Evolutionary conservation across 1,140 invertebrate genomes (phyloP), one percentile per base, ranked within the genome.

Genomic region (Drosophila pseudoobscura): DNA sequence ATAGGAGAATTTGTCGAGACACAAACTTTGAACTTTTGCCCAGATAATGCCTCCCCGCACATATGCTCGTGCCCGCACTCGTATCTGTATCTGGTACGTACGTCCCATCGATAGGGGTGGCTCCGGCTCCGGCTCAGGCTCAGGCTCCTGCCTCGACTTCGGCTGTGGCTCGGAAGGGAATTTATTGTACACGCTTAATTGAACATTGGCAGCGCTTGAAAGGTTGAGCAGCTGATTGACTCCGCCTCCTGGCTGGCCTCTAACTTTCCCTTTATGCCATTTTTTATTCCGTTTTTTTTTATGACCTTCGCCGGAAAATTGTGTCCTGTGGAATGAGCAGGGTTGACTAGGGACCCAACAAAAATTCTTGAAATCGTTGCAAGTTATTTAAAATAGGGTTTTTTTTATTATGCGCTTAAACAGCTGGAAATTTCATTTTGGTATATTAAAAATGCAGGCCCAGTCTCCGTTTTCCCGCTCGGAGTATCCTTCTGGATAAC

Each of bases 151-250:
- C 17, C 1, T 17, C 17, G 17, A 17, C 17, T 17, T 17, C 17
- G 17, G 17, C 17, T 17, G 17, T 17, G 31, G 45, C 29, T 46
- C 3, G 20, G 46, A 43, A 46, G 63, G 55, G 78, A 83, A 89
- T 88, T 88, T 88, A 88, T 88, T 83, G 68, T 62, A 69, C 72
- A 88, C 83, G 83, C 78, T 88, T 88, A 88, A 88, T 88, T 88
- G 84, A 88, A 76, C 83, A 89, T 65, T 83, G 79, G 74, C 65
- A 89, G 83, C 35, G 9, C 84, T 88, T 79, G 72, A 88, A 88
- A 79, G 83, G 63, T 70, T 53, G 57, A 76, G 60, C 80, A 55
- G 72, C 80, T 84, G 80, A 84, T 84, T 80, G 80, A 85, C 80
- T 84, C 72, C 82, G 70, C 79, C 79, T 45, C 15, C 20, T 6